These are phyloP conservation scores for Thaumetopoea pityocampa DNA, from an alignment of 1,140 invertebrate species.

Conservation along the genomic window DNA sequence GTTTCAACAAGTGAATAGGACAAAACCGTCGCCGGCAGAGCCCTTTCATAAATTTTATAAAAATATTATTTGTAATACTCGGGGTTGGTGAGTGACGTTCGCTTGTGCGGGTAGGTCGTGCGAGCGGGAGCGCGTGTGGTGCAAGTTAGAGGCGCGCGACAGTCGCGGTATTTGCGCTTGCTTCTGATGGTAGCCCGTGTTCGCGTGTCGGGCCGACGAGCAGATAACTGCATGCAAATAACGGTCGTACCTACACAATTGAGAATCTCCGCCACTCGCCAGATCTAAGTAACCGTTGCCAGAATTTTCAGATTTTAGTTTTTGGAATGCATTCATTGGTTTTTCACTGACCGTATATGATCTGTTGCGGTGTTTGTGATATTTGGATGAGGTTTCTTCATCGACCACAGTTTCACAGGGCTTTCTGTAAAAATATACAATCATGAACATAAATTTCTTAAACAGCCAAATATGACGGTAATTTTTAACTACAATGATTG, in stretches of 20 bases:
- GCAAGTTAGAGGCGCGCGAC: slow-evolving; percentile 24
- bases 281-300: slow-evolving; percentile 68
- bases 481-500: no score
- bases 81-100: slow-evolving; percentile 64
- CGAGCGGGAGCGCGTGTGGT: slow-evolving; percentile 64
- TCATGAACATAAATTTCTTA: slow-evolving; percentile 13
- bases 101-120: slow-evolving; percentile 70
- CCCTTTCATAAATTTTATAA: slow-evolving; percentile 57
- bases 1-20: slow-evolving; percentile 25
- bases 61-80: slow-evolving; percentile 69
- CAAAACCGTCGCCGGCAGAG: slow-evolving; percentile 34
- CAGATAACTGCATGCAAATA: slow-evolving; percentile 78
- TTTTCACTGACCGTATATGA: slow-evolving; percentile 75
- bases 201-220: slow-evolving; percentile 62
- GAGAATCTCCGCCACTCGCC: slow-evolving; percentile 71
- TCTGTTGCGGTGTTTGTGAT: slow-evolving; percentile 72
- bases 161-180: slow-evolving; percentile 38
- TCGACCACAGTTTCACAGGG: slow-evolving; percentile 57
- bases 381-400: slow-evolving; percentile 56
- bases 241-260: slow-evolving; percentile 78
- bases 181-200: slow-evolving; percentile 65
- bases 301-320: slow-evolving; percentile 42
- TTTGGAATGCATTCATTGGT: slow-evolving; percentile 55
- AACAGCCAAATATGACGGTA: no score
- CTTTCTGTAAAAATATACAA: slow-evolving; percentile 60